Percentiles rank a stretch among this genome's conserved stretches.
These are phyloP conservation scores for Semnopithecus entellus DNA, from an alignment of 2,113 vertebrate genomes.

Conservation along the genomic window DNA sequence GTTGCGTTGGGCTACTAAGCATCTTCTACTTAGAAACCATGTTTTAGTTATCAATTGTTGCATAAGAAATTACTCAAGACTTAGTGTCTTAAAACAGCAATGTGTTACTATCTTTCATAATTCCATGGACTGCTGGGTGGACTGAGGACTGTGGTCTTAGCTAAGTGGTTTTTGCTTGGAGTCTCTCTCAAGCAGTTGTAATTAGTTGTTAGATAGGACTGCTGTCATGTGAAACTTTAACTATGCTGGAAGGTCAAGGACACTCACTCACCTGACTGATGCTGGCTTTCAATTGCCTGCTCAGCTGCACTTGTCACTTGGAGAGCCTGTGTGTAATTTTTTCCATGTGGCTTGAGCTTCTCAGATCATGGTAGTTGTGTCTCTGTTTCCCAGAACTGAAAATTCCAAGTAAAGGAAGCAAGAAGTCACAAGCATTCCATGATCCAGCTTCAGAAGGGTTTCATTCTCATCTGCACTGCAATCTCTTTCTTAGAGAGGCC, in stretches of 20 bases:
- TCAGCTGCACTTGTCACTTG: rapidly evolving
- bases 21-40: neutral
- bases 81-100: neutral
- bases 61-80: neutral
- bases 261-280: neutral
- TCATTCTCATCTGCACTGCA: neutral
- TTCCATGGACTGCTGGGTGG: too few relatives aligned
- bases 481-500: neutral
- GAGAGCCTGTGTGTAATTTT: neutral
- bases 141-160: too few relatives aligned
- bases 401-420: neutral
- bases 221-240: neutral
- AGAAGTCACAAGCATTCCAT: neutral
- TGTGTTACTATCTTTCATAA: neutral
- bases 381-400: neutral
- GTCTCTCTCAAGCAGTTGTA: neutral
- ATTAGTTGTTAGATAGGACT: neutral
- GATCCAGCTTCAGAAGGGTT: neutral
- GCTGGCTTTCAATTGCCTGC: neutral
- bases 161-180: neutral
- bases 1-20: neutral
- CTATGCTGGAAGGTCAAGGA: neutral
- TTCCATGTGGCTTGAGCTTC: neutral
- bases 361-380: neutral
- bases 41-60: neutral